Conservation (phyloP, 2,113 vertebrate genomes). For the Phaethornis superciliosus region DNA sequence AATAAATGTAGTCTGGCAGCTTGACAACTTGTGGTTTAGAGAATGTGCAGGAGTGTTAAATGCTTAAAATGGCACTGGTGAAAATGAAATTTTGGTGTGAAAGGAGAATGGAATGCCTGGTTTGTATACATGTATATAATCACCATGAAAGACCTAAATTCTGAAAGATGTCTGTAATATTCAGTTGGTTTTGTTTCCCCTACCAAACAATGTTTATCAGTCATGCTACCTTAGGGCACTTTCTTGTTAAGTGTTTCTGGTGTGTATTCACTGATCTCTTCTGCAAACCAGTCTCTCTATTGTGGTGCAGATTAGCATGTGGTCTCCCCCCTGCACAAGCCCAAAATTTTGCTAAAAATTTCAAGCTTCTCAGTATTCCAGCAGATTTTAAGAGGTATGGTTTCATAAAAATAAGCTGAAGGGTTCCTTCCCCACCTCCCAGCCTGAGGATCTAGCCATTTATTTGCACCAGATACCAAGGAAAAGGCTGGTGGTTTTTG, state of each 20-base stretch:
- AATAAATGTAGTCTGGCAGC: background rate
- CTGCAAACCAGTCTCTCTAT: background rate
- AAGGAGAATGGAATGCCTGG: background rate
- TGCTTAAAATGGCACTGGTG: rapidly evolving
- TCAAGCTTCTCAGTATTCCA: background rate
- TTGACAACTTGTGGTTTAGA: background rate
- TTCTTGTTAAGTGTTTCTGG: background rate
- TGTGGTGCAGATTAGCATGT: background rate
- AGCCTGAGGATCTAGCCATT: background rate
- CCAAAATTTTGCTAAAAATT: background rate
- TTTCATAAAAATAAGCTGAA: background rate
- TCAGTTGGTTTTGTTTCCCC: background rate
- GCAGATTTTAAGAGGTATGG: background rate
- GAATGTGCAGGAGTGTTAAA: background rate
- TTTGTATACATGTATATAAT: rapidly evolving
- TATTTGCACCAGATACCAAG: background rate
- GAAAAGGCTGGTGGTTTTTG: background rate
- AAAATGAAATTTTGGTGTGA: background rate
- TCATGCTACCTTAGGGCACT: background rate
- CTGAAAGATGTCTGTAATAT: background rate
- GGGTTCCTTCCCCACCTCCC: background rate
- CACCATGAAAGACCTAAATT: background rate
- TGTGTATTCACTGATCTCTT: background rate
- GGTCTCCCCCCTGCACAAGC: background rate
- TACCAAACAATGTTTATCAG: too few relatives aligned